Base-by-base conservation (phyloP, 2,113 vertebrate genomes). In the Odontesthes bonariensis region DNA sequence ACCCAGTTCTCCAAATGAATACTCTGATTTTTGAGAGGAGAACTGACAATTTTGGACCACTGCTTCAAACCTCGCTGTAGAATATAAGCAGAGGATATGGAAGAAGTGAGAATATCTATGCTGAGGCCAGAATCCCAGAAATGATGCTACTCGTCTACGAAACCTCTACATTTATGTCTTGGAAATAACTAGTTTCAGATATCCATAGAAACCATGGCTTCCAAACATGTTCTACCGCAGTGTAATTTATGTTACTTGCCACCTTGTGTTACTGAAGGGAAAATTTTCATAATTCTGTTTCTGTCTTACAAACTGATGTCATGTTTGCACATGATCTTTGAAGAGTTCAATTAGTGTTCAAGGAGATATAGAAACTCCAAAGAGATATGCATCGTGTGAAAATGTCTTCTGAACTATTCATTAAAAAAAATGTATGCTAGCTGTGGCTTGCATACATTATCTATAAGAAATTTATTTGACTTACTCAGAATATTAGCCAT, bases 131-230 rank as follows among this genome's bases (percentile, higher is more conserved):
- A 63, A 73, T 74, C 56, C 78, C 62, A 85, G 73, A 82, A 82
- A 73, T 57, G 12, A 80, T 69, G 75, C 73, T 76, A 63, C 75
- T 85, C 75, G 79, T 85, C 74, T 81, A 55, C 46, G 0, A 33
- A 79, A 73, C 60, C 75, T 80, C 77, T 22, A 51, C 73, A 86
- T 85, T 83, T 88, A 85, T 73, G 75, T 78, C 69, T 79, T 0
- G n/a, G 57, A 91, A 88, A 89, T 85, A 85, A 69, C 62, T 74
- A 76, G 87, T 86, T 85, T 91, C 87, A 83, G 42, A 86, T 88
- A 71, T 85, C 84, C 69, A 61, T 42, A 40, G 53, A 79, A 76
- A 69, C 61, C 81, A 64, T 27, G 69, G 61, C 54, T 75, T 86
- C 84, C 82, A 88, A 81, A 86, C 70, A 77, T 71, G 79, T 35